Conservation (phyloP, 1,140 invertebrate species). For the Oncopeltus fasciatus region DNA sequence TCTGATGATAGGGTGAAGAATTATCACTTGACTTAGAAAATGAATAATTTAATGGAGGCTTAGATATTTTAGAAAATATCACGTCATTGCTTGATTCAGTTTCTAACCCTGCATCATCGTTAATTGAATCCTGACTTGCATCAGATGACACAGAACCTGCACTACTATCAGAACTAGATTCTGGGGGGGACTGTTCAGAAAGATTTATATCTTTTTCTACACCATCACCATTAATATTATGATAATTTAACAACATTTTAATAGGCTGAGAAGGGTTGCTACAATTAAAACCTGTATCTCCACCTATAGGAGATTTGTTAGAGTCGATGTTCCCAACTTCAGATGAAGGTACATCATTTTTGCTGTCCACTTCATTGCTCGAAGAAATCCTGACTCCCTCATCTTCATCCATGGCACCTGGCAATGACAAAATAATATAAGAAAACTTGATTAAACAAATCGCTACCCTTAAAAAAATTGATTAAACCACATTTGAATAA, state of each 20-base stretch:
- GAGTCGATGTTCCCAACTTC: neutral
- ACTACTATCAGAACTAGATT: neutral
- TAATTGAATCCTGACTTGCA: neutral
- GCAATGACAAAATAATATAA: neutral
- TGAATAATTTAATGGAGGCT: neutral
- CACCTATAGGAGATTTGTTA: neutral
- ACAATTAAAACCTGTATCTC: neutral
- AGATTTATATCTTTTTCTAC: neutral
- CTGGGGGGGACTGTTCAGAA: neutral
- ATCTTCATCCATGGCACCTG: neutral
- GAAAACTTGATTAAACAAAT: too few species aligned
- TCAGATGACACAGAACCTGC: neutral
- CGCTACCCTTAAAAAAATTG: too few species aligned
- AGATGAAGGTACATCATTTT: neutral
- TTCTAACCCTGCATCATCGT: neutral
- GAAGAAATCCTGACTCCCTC: neutral
- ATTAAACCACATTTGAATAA: too few species aligned
- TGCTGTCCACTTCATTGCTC: neutral
- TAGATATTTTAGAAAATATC: too few species aligned
- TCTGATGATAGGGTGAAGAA: neutral
- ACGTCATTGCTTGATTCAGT: neutral
- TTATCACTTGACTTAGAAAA: neutral
- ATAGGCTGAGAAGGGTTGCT: neutral
- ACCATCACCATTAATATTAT: slow-evolving; percentile 4
- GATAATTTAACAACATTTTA: neutral